Percentiles rank a stretch among this genome's conserved stretches.
Conservation (phyloP, 2,888 invertebrate genomes). For the Sphinx pinastri region DNA sequence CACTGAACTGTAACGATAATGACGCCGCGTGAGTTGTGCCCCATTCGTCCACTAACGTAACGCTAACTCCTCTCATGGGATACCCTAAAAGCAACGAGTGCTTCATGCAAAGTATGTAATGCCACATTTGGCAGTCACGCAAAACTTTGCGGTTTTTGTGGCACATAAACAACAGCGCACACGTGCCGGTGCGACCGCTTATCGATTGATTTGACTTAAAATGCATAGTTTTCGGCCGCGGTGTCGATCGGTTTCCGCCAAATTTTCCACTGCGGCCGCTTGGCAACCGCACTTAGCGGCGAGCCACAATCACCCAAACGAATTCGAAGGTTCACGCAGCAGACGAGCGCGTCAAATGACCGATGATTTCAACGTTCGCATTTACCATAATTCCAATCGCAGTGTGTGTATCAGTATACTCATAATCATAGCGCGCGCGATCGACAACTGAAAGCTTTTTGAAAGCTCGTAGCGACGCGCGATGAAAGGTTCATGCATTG, state of each 20-base stretch:
- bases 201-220: slow-evolving; percentile 81
- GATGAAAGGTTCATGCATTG: slow-evolving; percentile 74
- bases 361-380: slow-evolving; percentile 45
- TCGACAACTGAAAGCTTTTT: slow-evolving; percentile 80
- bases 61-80: slow-evolving; percentile 74
- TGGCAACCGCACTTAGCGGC: slow-evolving; percentile 70
- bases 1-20: slow-evolving; percentile 76
- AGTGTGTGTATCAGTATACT: slow-evolving; percentile 63
- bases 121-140: slow-evolving; percentile 76
- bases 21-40: slow-evolving; percentile 67
- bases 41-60: slow-evolving; percentile 68
- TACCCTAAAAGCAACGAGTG: slow-evolving; percentile 65
- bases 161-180: slow-evolving; percentile 80
- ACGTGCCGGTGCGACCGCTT: slow-evolving; percentile 72
- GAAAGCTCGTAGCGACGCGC: slow-evolving; percentile 74
- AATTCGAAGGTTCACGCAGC: slow-evolving; percentile 56
- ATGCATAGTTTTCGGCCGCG: slow-evolving; percentile 75
- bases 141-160: slow-evolving; percentile 78
- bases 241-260: slow-evolving; percentile 74
- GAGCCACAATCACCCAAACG: slow-evolving; percentile 60
- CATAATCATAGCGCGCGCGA: slow-evolving; percentile 70
- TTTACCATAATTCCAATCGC: slow-evolving; percentile 57
- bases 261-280: slow-evolving; percentile 75
- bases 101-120: slow-evolving; percentile 62
- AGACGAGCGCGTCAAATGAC: slow-evolving; percentile 45